Evolutionary conservation across 1,140 invertebrate species (phyloP).

Genomic region (Cheumatopsyche charites): DNA sequence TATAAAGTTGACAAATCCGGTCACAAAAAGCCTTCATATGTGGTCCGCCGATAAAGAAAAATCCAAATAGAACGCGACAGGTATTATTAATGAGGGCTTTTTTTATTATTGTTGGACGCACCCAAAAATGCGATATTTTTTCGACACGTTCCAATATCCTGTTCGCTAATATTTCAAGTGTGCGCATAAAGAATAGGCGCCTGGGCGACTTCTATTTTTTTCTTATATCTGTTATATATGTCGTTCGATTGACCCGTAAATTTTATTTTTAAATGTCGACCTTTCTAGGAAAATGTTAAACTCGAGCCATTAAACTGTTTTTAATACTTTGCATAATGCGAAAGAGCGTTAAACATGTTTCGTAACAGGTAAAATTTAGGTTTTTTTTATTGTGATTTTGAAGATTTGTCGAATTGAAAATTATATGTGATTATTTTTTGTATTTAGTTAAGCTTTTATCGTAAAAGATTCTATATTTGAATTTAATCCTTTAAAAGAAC

Average conservation of each 20-base stretch:
- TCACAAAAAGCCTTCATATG: slow-evolving; percentile 38
- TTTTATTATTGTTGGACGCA: slow-evolving; percentile 25
- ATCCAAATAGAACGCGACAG: slow-evolving; percentile 19
- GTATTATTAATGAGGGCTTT: slow-evolving; percentile 38
- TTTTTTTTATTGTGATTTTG: too few relatives aligned
- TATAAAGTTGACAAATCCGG: slow-evolving; percentile 39
- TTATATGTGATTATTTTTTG: too few relatives aligned
- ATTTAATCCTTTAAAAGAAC: too few relatives aligned
- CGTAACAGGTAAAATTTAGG: too few relatives aligned
- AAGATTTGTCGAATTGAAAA: too few relatives aligned
- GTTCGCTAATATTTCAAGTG: background rate
- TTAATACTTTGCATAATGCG: too few relatives aligned
- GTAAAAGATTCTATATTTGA: too few relatives aligned
- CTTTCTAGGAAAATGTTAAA: background rate
- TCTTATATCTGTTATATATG: too few relatives aligned
- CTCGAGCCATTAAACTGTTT: background rate
- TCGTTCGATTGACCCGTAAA: slow-evolving; percentile 19
- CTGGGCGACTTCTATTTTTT: background rate
- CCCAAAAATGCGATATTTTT: slow-evolving; percentile 22
- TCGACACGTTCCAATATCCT: slow-evolving; percentile 14
- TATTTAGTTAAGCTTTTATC: too few relatives aligned
- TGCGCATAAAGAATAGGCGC: too few relatives aligned
- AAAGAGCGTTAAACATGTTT: too few relatives aligned
- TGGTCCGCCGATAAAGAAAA: slow-evolving; percentile 38
- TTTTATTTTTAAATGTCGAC: background rate